Evolutionary conservation across 2,797 vertebrate species (phyloP).

Genomic region (Chrosomus eos): DNA sequence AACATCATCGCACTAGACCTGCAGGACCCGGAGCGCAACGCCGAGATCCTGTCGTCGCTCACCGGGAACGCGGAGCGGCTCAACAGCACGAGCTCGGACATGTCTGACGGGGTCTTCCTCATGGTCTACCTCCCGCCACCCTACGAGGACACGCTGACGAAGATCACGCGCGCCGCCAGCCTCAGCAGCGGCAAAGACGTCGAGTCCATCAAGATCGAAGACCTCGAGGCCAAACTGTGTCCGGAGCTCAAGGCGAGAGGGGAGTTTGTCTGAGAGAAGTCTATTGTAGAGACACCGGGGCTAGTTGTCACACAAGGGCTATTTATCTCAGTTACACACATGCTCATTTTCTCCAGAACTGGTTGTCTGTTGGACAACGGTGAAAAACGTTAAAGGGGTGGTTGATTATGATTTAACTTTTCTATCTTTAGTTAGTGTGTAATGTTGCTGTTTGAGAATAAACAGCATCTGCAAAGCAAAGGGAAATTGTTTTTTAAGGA

Average conservation of each 20-base stretch:
- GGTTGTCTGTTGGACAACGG: neutral
- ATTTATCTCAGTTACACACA: neutral
- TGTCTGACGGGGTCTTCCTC: constrained; percentile 76
- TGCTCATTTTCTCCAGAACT: neutral
- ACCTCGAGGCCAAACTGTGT: constrained; percentile 72
- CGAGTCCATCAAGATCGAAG: constrained; percentile 72
- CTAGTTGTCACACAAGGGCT: constrained; percentile 28
- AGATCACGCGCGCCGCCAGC: constrained; percentile 75
- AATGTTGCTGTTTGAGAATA: no score
- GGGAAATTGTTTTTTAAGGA: no score
- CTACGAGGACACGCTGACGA: constrained; percentile 87
- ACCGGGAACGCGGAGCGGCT: constrained; percentile 68
- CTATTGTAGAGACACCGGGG: neutral
- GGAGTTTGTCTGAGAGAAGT: constrained; percentile 59
- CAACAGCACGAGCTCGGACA: constrained; percentile 73
- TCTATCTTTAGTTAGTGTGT: no score
- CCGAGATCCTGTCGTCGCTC: constrained; percentile 73
- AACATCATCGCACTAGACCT: constrained; percentile 71
- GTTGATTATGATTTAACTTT: no score
- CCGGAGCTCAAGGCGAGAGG: constrained; percentile 66
- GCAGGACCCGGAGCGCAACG: constrained; percentile 65
- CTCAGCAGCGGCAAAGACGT: constrained; percentile 72
- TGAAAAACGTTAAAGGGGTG: neutral
- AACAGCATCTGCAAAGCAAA: no score
- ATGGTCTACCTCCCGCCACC: constrained; percentile 83